A percentile compares a stretch with the other conserved stretches of the same genome.
Conservation (phyloP, 2,797 vertebrate species). For the Smutsia temminckii region DNA sequence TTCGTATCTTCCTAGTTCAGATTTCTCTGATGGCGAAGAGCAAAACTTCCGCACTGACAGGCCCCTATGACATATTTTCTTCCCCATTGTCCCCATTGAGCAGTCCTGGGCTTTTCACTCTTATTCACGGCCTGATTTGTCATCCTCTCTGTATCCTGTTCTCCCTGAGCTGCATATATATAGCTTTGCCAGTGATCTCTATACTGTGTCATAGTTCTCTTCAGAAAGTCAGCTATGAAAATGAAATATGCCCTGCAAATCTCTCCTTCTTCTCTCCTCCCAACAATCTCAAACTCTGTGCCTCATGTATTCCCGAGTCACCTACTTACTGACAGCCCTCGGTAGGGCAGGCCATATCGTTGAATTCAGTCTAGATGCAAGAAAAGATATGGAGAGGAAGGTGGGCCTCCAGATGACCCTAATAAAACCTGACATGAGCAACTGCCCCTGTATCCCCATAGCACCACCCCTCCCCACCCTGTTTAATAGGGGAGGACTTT, state of each 20-base stretch:
- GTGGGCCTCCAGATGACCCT: not conserved
- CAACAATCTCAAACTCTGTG: not conserved
- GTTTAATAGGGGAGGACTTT: not conserved
- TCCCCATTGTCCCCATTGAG: not conserved
- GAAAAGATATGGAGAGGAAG: not conserved
- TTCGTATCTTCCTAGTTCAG: not conserved
- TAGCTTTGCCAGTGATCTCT: not conserved
- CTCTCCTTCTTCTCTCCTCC: not conserved
- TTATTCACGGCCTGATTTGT: not conserved
- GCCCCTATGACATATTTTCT: not conserved
- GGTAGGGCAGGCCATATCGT: not conserved
- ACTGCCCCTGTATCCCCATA: not conserved
- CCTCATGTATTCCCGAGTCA: not conserved
- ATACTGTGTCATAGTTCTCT: not conserved
- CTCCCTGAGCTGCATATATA: not conserved
- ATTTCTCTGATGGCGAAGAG: not conserved
- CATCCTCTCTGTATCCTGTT: not conserved
- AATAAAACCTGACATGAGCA: not conserved
- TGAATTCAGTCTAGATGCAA: not conserved
- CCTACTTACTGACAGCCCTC: not conserved
- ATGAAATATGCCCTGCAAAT: not conserved
- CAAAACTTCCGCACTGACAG: not conserved
- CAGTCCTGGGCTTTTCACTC: not conserved
- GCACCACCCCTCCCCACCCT: not conserved
- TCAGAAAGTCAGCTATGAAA: not conserved